A percentile compares a stretch with the other conserved stretches of the same genome.
These are phyloP conservation scores for Gymnothorax reevesii DNA, from an alignment of 2,797 vertebrate species.

Conservation along the genomic window DNA sequence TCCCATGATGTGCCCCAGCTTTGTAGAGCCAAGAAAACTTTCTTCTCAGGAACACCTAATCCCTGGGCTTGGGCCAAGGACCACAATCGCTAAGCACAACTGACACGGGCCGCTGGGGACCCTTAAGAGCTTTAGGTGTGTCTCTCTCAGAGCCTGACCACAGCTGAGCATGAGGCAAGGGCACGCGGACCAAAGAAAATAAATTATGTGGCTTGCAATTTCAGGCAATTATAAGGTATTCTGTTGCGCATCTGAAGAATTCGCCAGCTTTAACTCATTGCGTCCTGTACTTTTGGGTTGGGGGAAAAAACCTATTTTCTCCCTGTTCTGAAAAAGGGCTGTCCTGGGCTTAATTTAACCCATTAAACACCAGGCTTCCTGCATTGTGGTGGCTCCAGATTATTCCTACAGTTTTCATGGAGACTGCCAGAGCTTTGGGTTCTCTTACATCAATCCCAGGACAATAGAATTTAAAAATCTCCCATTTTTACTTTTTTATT, in stretches of 20 bases:
- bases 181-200: slow-evolving; percentile 81
- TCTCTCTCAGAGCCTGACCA: slow-evolving; percentile 77
- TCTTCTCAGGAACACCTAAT: slow-evolving; percentile 83
- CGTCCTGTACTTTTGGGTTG: slow-evolving; percentile 26
- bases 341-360: slow-evolving; percentile 4
- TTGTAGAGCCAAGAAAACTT: slow-evolving; percentile 73
- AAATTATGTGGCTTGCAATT: slow-evolving; percentile 81
- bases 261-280: slow-evolving; percentile 71
- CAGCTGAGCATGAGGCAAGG: slow-evolving; percentile 78
- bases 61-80: slow-evolving; percentile 79
- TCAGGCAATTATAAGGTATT: slow-evolving; percentile 81
- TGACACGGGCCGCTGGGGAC: slow-evolving; percentile 77
- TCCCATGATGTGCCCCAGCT: slow-evolving; percentile 78
- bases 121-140: slow-evolving; percentile 82
- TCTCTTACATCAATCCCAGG: slow-evolving; percentile 27
- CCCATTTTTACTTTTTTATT: slow-evolving; percentile 28
- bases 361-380: slow-evolving; percentile 8
- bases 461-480: slow-evolving; percentile 31
- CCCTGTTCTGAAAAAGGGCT: neutral
- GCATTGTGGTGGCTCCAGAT: neutral
- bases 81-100: slow-evolving; percentile 74
- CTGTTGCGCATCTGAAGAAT: slow-evolving; percentile 70
- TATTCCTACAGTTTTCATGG: neutral
- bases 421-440: neutral
- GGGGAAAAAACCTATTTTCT: neutral